Conservation (phyloP, 2,113 vertebrate genomes). For the Anguilla japonica region DNA sequence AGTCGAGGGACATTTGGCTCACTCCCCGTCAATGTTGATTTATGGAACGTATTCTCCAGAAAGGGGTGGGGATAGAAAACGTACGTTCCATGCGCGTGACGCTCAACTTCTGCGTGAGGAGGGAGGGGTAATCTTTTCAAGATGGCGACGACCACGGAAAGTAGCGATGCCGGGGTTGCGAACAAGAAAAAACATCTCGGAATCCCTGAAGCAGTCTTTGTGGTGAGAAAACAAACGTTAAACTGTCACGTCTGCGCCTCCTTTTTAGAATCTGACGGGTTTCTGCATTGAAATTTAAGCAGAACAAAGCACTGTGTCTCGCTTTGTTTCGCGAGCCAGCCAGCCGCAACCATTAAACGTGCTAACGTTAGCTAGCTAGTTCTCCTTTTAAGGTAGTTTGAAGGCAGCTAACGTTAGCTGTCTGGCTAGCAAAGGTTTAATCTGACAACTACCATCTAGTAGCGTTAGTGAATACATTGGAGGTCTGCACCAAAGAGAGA, state of each 20-base stretch:
- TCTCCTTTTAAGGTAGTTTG: slow-evolving; percentile 27
- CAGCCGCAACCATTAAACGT: not conserved
- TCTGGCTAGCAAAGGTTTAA: not conserved
- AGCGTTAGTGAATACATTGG: not conserved
- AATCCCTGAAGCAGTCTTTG: slow-evolving; percentile 89
- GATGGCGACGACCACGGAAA: slow-evolving; percentile 84
- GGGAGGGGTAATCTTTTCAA: slow-evolving; percentile 71
- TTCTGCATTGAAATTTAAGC: not conserved
- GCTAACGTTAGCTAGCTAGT: not conserved
- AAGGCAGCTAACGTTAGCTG: not conserved
- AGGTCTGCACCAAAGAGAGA: not conserved
- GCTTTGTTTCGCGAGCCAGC: slow-evolving; percentile 3
- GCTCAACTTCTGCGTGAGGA: slow-evolving; percentile 48
- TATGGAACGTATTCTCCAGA: too few relatives aligned
- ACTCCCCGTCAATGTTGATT: not conserved
- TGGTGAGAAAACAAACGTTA: slow-evolving; percentile 71
- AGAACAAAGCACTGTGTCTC: not conserved
- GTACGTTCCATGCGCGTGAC: not conserved
- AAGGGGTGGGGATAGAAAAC: not conserved
- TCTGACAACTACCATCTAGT: not conserved
- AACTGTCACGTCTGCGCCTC: too few relatives aligned
- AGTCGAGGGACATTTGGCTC: not conserved
- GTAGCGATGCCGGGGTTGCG: slow-evolving; percentile 66
- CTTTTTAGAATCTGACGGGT: not conserved
- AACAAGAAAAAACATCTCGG: slow-evolving; percentile 83